phyloP scores from a whole-genome alignment of 2,797 vertebrate species.

The Taenioides sp. region DNA sequence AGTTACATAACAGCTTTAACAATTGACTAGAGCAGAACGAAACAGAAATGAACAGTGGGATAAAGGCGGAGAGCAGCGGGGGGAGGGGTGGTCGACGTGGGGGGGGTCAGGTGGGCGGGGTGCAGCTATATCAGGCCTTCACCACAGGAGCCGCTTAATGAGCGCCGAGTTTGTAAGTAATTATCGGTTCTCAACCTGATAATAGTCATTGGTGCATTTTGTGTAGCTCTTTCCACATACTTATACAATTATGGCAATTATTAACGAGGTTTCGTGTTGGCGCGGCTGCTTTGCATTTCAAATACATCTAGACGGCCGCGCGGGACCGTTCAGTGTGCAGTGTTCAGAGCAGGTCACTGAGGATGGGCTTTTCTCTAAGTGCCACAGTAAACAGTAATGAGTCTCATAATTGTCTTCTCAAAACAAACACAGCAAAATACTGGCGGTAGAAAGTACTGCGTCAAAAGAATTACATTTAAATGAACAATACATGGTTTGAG shows the following conservation, averaged over 20 bases:
- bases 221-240: slow-evolving; percentile 64
- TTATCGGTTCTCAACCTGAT: slow-evolving; percentile 81
- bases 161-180: slow-evolving; percentile 74
- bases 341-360: slow-evolving; percentile 27
- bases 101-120: slow-evolving; percentile 47
- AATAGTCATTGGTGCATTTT: slow-evolving; percentile 75
- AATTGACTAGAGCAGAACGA: slow-evolving; percentile 29
- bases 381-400: slow-evolving; percentile 31
- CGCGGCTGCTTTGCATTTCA: slow-evolving; percentile 46
- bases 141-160: slow-evolving; percentile 72
- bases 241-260: slow-evolving; percentile 74
- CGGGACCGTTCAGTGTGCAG: slow-evolving; percentile 20
- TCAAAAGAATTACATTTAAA: too few relatives aligned
- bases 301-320: slow-evolving; percentile 23
- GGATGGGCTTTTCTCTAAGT: neutral
- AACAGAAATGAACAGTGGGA: slow-evolving; percentile 31
- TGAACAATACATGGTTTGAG: neutral
- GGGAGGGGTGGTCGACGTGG: slow-evolving; percentile 57
- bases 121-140: slow-evolving; percentile 64
- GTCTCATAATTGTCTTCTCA: slow-evolving; percentile 23
- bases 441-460: neutral
- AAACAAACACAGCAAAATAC: slow-evolving; percentile 25
- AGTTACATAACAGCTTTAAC: too few relatives aligned
- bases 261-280: slow-evolving; percentile 39
- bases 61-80: slow-evolving; percentile 29